A percentile compares a stretch with the other conserved stretches of the same genome.
These are phyloP conservation scores for Sclerurus mexicanus DNA, from an alignment of 2,113 vertebrate genomes.

Conservation along the genomic window DNA sequence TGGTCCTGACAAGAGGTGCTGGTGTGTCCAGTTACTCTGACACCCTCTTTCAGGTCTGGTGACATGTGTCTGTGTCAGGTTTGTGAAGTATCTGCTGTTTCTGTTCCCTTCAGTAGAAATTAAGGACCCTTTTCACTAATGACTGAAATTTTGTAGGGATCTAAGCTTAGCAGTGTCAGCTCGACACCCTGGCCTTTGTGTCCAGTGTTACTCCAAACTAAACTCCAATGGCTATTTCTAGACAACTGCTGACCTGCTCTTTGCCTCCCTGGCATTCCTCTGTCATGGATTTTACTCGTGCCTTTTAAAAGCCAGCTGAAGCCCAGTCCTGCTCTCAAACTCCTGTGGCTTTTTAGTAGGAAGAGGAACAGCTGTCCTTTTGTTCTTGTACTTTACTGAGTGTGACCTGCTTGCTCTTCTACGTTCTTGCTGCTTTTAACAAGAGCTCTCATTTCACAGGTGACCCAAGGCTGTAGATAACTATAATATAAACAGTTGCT, in stretches of 20 bases:
- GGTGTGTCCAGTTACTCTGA: not conserved
- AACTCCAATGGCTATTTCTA: constrained; percentile 16
- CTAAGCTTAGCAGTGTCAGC: not conserved
- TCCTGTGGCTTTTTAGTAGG: not conserved
- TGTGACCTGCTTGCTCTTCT: not conserved
- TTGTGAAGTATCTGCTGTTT: not conserved
- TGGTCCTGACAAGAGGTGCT: not conserved
- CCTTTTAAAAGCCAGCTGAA: constrained; percentile 17
- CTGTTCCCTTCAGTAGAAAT: not conserved
- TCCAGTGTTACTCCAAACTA: not conserved
- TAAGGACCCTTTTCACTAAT: not conserved
- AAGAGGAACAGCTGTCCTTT: constrained; percentile 23
- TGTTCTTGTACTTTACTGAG: not conserved
- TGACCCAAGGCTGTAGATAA: not conserved
- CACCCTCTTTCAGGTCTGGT: not conserved
- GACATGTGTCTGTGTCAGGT: not conserved
- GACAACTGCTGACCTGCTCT: not conserved
- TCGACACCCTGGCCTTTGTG: not conserved
- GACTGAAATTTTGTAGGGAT: not conserved
- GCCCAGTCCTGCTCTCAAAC: not conserved
- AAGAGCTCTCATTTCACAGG: not conserved
- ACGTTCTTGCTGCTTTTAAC: not conserved
- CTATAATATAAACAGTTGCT: not conserved
- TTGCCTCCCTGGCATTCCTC: not conserved
- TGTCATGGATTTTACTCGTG: not conserved